Evolutionary conservation across 2,888 invertebrate genomes (phyloP).

Genomic region (Eugnorisma glareosa): DNA sequence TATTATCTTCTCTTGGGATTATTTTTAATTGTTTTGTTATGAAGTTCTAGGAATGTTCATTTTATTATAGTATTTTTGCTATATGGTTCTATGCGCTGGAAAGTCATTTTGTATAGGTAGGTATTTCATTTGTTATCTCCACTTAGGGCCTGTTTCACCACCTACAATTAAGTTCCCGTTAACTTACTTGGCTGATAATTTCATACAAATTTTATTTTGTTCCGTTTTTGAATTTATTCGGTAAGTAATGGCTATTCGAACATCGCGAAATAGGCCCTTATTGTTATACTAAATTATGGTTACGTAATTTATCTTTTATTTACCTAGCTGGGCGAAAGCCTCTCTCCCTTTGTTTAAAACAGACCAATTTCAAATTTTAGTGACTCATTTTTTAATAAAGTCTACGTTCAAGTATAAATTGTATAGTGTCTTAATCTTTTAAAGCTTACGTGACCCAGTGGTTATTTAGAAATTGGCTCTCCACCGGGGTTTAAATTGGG

Average conservation of each 20-base stretch:
- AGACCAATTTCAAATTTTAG: not conserved
- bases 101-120: not conserved
- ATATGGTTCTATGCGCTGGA: not conserved
- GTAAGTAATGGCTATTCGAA: too few relatives aligned
- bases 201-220: too few relatives aligned
- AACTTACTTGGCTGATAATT: too few relatives aligned
- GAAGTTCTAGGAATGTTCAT: not conserved
- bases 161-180: too few relatives aligned
- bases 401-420: not conserved
- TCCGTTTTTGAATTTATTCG: too few relatives aligned
- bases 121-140: not conserved
- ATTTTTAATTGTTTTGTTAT: not conserved
- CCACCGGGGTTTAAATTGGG: slow-evolving; percentile 23
- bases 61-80: not conserved
- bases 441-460: not conserved
- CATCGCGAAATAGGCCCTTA: too few relatives aligned
- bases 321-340: not conserved
- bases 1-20: slow-evolving; percentile 18
- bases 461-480: slow-evolving; percentile 10
- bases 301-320: not conserved
- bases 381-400: not conserved
- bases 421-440: not conserved
- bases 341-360: not conserved
- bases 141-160: too few relatives aligned
- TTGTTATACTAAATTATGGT: not conserved